Evolutionary conservation across 2,113 vertebrate genomes (phyloP).

Genomic region (Phyllostomus hastatus): DNA sequence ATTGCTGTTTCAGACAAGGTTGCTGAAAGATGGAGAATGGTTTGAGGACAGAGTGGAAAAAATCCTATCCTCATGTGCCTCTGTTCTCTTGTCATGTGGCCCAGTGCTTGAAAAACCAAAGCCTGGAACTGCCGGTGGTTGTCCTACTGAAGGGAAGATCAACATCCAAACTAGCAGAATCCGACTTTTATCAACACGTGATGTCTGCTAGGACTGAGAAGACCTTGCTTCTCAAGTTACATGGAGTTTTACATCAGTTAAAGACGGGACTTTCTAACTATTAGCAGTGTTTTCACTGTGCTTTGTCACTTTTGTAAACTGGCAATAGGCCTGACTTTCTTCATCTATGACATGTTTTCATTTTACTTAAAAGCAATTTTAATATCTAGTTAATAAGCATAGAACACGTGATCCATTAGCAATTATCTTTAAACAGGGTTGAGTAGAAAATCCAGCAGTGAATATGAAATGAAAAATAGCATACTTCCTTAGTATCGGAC

Average conservation of each 20-base stretch:
- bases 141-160: not conserved
- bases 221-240: not conserved
- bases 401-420: not conserved
- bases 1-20: not conserved
- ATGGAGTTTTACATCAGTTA: not conserved
- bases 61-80: not conserved
- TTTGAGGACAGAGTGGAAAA: not conserved
- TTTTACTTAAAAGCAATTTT: slow-evolving; percentile 40
- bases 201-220: not conserved
- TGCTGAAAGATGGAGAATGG: not conserved
- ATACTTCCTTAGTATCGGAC: not conserved
- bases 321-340: not conserved
- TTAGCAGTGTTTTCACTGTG: not conserved
- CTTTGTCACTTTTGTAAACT: not conserved
- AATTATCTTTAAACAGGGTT: not conserved
- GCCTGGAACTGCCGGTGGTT: not conserved
- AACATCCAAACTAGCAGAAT: not conserved
- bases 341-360: not conserved
- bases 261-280: not conserved
- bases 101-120: not conserved
- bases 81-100: not conserved
- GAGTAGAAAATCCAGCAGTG: not conserved
- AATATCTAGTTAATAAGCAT: not conserved
- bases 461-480: not conserved
- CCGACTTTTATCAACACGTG: not conserved